Evolutionary conservation across 2,797 vertebrate species (phyloP), one percentile per base, ranked within the genome.

Genomic region (Psittacula echo): DNA sequence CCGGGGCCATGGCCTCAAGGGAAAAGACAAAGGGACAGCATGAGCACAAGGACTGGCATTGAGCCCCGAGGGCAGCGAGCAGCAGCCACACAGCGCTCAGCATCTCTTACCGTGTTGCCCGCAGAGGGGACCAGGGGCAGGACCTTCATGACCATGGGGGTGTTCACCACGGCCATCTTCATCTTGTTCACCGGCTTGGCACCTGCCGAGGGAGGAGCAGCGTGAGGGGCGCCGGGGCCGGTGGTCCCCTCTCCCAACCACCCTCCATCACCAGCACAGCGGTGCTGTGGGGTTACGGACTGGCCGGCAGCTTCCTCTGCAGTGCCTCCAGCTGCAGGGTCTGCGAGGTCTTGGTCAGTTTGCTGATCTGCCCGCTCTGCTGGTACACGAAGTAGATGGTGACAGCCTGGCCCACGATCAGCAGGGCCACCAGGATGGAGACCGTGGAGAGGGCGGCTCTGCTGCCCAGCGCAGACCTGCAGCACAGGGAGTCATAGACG

Each of bases 371-470:
- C 89, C 97, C 93, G 8, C 96, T 98, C 94, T 99, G 99, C 94
- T 97, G 96, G 65, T 98, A 98, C 71, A 99, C 93, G 74, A 98
- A 98, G 98, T 99, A 99, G 85, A 98, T 64, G 0, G 98, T 99
- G 95, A 99, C 98, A 5, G 98, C 99, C 97, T 99, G 99, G 85
- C 99, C 98, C 0, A 97, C 98, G 42, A 99, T 91, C 54, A 99
- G 98, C 92, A 99, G 97, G 60, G 98, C 98, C 14, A 98, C 98
- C 96, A 99, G 97, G 67, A 99, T 93, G 1, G 99, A 99, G 77
- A 99, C 93, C 2, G 97, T 96, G 0, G 99, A 98, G 23, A 99
- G 90, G 92, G 98, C 97, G 0, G 98, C 88, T n/a, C 98, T 98
- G 9, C 95, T 98, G 10, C 92, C 95, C 93, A 98, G 97, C 10